phyloP scores from a whole-genome alignment of 1,140 invertebrate genomes.

The Drosophila obscura region DNA sequence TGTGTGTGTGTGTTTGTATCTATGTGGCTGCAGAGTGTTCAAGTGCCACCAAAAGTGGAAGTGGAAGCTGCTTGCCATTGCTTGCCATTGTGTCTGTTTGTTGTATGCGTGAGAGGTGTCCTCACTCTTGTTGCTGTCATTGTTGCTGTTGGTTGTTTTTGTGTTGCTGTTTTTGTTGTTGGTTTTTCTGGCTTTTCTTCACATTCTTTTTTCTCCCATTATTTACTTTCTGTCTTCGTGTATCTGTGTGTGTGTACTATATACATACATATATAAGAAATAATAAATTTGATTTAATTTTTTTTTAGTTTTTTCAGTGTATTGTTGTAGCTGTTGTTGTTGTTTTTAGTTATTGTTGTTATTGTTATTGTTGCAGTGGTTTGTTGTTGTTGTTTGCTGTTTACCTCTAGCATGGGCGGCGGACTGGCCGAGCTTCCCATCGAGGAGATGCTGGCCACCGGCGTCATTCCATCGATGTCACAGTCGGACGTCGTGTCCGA shows the following conservation, averaged over 20 bases:
- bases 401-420: slow-evolving; percentile 86
- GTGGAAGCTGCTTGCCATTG: slow-evolving; percentile 26
- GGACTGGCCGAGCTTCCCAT: slow-evolving; percentile 93
- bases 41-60: slow-evolving; percentile 51
- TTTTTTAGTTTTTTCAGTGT: slow-evolving; percentile 22
- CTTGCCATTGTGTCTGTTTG: slow-evolving; percentile 13
- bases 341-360: slow-evolving; percentile 19
- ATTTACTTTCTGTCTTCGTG: background rate
- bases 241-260: slow-evolving; percentile 32
- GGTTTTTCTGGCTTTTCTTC: too few relatives aligned
- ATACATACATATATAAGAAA: slow-evolving; percentile 55
- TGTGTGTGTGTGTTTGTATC: background rate
- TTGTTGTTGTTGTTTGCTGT: slow-evolving; percentile 32
- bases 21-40: slow-evolving; percentile 22
- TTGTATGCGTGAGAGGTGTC: slow-evolving; percentile 28
- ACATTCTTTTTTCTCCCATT: too few relatives aligned
- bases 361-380: slow-evolving; percentile 8
- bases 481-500: slow-evolving; percentile 95
- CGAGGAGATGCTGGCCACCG: slow-evolving; percentile 91
- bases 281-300: slow-evolving; percentile 52
- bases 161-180: slow-evolving; percentile 10
- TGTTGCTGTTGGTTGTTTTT: slow-evolving; percentile 1
- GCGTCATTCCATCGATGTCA: slow-evolving; percentile 90
- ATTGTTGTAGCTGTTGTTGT: slow-evolving; percentile 37
- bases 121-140: slow-evolving; percentile 47